Evolutionary conservation across 2,797 vertebrate species (phyloP).

Genomic region (Lepus townsendii): DNA sequence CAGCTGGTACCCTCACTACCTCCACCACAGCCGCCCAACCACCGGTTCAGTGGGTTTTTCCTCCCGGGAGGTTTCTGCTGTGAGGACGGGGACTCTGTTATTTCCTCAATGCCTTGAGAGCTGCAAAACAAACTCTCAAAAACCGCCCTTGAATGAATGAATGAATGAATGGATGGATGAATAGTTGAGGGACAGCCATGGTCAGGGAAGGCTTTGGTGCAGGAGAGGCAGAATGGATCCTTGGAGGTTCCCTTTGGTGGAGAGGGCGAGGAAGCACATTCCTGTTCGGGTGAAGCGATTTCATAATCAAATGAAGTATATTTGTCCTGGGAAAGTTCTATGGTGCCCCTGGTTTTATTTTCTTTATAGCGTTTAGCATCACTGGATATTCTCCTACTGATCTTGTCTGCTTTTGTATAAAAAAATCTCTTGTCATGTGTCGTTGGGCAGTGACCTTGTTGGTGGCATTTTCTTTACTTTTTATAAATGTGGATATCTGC

Average conservation of each 20-base stretch:
- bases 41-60: neutral
- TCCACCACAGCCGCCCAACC: neutral
- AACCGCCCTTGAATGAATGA: neutral
- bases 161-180: too few species aligned
- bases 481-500: neutral
- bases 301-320: neutral
- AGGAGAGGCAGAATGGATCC: neutral
- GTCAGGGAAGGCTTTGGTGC: neutral
- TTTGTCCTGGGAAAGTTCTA: neutral
- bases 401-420: too few species aligned
- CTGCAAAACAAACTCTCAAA: neutral
- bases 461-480: neutral
- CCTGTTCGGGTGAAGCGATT: neutral
- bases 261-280: neutral
- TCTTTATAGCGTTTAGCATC: too few species aligned
- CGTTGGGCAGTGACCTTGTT: neutral
- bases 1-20: too few species aligned
- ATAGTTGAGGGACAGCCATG: neutral
- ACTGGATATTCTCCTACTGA: too few species aligned
- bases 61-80: neutral
- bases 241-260: neutral
- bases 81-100: neutral
- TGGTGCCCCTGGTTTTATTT: neutral
- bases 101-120: neutral
- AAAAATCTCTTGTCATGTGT: neutral